phyloP scores from a whole-genome alignment of 2,113 vertebrate species.

The Vimba vimba region DNA sequence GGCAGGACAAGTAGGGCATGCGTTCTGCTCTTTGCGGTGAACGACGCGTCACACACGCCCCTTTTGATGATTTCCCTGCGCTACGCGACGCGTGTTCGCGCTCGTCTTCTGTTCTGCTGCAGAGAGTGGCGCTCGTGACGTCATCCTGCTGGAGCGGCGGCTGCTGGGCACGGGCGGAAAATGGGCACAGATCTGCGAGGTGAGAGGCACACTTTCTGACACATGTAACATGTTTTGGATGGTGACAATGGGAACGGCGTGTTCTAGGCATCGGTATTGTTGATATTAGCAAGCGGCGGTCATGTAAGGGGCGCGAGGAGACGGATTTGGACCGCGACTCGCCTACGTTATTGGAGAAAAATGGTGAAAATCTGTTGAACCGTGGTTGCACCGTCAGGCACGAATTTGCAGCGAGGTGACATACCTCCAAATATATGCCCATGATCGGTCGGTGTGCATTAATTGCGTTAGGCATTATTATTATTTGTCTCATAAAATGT shows the following conservation, averaged over 20 bases:
- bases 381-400: conserved; percentile 11
- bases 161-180: conserved; percentile 72
- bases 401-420: conserved; percentile 24
- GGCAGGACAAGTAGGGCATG: conserved; percentile 29
- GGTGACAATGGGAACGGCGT: conserved; percentile 4
- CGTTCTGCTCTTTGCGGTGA: neutral
- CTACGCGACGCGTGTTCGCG: conserved; percentile 9
- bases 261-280: neutral
- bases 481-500: neutral
- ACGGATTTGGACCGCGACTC: neutral
- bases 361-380: conserved; percentile 33
- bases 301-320: neutral
- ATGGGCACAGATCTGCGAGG: conserved; percentile 75
- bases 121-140: conserved; percentile 77
- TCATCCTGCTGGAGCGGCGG: conserved; percentile 75
- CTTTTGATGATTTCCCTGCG: conserved; percentile 17
- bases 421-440: conserved; percentile 10
- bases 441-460: neutral
- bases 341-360: conserved; percentile 37
- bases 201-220: conserved; percentile 69
- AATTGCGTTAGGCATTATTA: neutral
- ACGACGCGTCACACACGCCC: conserved; percentile 36
- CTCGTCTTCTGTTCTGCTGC: conserved; percentile 73
- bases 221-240: conserved; percentile 53
- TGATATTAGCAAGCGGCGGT: neutral